These are phyloP conservation scores for Alces alces DNA, from an alignment of 2,113 vertebrate species.

Conservation along the genomic window DNA sequence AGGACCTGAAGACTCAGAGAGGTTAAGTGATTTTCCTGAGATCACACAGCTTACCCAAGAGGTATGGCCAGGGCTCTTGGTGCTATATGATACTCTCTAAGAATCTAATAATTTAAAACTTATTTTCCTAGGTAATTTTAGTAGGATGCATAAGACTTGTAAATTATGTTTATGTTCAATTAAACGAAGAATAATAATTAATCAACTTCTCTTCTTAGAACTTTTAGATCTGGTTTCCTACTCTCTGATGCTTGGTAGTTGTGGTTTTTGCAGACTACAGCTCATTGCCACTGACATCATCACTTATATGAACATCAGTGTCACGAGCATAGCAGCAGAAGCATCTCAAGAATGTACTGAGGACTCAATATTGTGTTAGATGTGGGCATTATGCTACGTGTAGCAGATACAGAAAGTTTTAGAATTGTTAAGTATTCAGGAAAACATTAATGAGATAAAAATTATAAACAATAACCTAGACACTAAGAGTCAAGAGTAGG, in stretches of 20 bases:
- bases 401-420: neutral
- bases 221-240: neutral
- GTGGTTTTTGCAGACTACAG: neutral
- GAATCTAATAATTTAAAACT: neutral
- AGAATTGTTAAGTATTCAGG: neutral
- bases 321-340: neutral
- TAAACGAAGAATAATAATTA: neutral
- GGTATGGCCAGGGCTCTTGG: neutral
- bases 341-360: neutral
- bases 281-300: neutral
- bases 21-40: neutral
- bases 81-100: neutral
- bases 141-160: neutral
- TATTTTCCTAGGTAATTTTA: neutral
- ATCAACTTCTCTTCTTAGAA: neutral
- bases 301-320: neutral
- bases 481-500: neutral
- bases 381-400: neutral
- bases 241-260: neutral
- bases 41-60: neutral
- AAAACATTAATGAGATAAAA: neutral
- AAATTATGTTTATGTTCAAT: neutral
- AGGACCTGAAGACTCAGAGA: neutral
- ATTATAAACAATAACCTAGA: neutral
- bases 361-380: neutral